Percentiles rank a stretch among this genome's conserved stretches.
phyloP scores from a whole-genome alignment of 23 tunicate species.

The Pegea sp. region DNA sequence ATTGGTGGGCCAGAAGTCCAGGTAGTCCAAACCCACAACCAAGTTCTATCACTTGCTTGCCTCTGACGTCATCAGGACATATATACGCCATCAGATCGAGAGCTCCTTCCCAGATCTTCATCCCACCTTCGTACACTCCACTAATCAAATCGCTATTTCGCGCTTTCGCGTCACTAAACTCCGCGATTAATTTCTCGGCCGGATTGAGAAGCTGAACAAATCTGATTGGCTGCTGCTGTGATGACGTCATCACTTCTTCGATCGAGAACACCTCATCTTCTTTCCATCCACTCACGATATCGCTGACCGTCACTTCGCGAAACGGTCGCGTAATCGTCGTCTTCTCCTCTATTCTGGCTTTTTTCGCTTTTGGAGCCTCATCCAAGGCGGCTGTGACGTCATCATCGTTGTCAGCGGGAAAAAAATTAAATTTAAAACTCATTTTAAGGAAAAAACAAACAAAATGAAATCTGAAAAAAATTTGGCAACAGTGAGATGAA shows the following conservation, averaged over 20 bases:
- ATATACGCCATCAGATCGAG: constrained; percentile 13
- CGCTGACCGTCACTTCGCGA: background rate
- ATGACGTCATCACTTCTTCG: too few species aligned
- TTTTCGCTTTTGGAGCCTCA: background rate
- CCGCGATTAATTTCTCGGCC: too few species aligned
- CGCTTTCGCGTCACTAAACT: too few species aligned
- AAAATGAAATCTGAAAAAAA: background rate
- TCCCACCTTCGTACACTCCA: constrained; percentile 56
- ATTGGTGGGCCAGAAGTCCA: constrained; percentile 22
- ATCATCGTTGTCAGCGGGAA: background rate
- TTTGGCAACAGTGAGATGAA: constrained; percentile 3
- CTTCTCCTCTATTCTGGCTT: background rate
- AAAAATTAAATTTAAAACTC: constrained; percentile 13
- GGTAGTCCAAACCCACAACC: constrained; percentile 80
- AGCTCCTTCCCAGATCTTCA: constrained; percentile 69
- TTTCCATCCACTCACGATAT: background rate
- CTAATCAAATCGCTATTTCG: constrained; percentile 21
- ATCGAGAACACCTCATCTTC: background rate
- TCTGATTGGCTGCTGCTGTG: too few species aligned
- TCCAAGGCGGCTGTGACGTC: too few species aligned
- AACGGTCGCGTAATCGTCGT: background rate
- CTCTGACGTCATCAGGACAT: background rate
- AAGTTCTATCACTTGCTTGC: constrained; percentile 24
- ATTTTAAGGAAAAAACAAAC: constrained; percentile 2
- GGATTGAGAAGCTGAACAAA: too few species aligned